Percentiles rank a stretch among this genome's conserved stretches.
These are phyloP conservation scores for Eristalis tenax DNA, from an alignment of 2,888 invertebrate genomes.

Conservation along the genomic window DNA sequence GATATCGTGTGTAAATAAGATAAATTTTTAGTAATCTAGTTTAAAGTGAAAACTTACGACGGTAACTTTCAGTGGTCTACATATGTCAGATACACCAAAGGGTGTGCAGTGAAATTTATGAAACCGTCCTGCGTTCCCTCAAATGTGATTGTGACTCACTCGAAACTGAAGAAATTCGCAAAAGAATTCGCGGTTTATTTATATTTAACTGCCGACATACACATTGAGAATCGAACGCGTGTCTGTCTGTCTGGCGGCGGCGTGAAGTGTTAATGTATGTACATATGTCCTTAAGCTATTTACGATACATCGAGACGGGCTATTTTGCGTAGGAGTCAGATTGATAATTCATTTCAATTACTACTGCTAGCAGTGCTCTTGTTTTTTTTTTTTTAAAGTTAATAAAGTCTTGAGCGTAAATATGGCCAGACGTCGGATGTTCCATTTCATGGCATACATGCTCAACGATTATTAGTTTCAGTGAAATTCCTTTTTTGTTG, in stretches of 20 bases:
- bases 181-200: constrained; percentile 65
- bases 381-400: not conserved
- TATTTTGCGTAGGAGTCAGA: constrained; percentile 49
- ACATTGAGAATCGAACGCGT: constrained; percentile 53
- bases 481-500: not conserved
- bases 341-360: constrained; percentile 52
- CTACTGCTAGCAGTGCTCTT: constrained; percentile 25
- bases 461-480: constrained; percentile 3
- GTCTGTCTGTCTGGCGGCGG: constrained; percentile 54
- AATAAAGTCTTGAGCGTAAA: constrained; percentile 34
- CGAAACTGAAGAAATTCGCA: constrained; percentile 49
- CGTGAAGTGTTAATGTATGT: constrained; percentile 30
- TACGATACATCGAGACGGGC: constrained; percentile 38
- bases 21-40: constrained; percentile 30
- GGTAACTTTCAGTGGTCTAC: not conserved
- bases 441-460: not conserved
- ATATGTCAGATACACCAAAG: constrained; percentile 5
- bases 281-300: constrained; percentile 57
- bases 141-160: constrained; percentile 42
- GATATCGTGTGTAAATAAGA: constrained; percentile 41
- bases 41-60: constrained; percentile 42
- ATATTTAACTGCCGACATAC: constrained; percentile 49
- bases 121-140: constrained; percentile 33
- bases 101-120: constrained; percentile 26
- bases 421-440: constrained; percentile 28